phyloP scores from a whole-genome alignment of 2,797 vertebrate species.

The Bradypus variegatus region DNA sequence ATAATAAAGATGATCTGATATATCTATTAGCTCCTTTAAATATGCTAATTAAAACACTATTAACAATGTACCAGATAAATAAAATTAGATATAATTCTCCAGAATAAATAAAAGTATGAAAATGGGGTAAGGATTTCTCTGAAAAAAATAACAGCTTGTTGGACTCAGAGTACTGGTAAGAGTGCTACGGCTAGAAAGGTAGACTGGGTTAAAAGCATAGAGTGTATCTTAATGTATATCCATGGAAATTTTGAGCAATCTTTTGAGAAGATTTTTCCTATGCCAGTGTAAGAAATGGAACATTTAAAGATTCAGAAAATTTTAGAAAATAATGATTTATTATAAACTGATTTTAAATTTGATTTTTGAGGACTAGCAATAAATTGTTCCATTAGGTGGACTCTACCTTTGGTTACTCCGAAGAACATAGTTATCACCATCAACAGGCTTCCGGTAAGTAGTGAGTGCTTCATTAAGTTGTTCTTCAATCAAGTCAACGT shows the following conservation, averaged over 20 bases:
- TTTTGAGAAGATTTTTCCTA: background rate
- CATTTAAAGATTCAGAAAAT: background rate
- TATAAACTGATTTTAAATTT: background rate
- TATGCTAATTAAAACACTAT: slow-evolving; percentile 9
- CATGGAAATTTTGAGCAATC: background rate
- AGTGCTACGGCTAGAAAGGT: background rate
- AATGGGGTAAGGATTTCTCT: background rate
- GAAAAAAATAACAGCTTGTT: background rate
- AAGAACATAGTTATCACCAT: slow-evolving; percentile 98
- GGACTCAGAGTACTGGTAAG: background rate
- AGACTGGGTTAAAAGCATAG: background rate
- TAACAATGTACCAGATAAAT: background rate
- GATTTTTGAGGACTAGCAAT: background rate
- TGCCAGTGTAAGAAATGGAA: background rate
- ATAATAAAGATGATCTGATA: slow-evolving; percentile 50
- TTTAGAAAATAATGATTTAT: background rate
- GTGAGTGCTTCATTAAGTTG: slow-evolving; percentile 98
- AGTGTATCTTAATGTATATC: background rate
- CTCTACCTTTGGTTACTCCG: slow-evolving; percentile 97
- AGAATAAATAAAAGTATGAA: slow-evolving; percentile 6
- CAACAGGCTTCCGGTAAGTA: slow-evolving; percentile 95
- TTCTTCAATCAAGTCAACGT: slow-evolving; percentile 96
- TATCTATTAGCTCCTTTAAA: background rate
- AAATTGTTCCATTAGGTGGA: background rate
- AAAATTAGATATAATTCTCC: background rate